Percentiles rank a stretch among this genome's conserved stretches.
Evolutionary conservation across 2,113 vertebrate species (phyloP).

Genomic region (Pseudonaja textilis): DNA sequence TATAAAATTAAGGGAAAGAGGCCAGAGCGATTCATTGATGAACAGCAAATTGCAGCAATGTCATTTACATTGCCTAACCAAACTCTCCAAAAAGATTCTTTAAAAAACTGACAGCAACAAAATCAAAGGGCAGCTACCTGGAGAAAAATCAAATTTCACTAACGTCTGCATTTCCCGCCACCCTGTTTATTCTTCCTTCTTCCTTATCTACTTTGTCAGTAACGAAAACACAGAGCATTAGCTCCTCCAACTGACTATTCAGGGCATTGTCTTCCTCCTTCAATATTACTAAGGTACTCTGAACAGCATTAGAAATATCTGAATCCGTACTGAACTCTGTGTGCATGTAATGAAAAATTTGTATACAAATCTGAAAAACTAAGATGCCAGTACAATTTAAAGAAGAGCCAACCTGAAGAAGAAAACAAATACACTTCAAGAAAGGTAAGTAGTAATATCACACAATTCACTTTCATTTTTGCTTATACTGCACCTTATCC

Average conservation of each 20-base stretch:
- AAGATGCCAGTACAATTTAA: not conserved
- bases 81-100: conserved; percentile 37
- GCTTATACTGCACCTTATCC: not conserved
- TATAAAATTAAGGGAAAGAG: conserved; percentile 43
- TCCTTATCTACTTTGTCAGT: not conserved
- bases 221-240: conserved; percentile 40
- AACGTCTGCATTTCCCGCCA: not conserved
- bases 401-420: not conserved
- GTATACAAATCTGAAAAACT: not conserved
- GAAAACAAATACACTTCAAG: not conserved
- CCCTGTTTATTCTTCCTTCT: conserved; percentile 20
- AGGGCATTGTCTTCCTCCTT: conserved; percentile 25
- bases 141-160: conserved; percentile 2
- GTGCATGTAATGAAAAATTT: not conserved
- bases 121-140: conserved; percentile 21
- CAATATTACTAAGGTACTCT: not conserved
- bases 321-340: not conserved
- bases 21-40: conserved; percentile 45
- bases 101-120: conserved; percentile 47
- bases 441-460: not conserved
- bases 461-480: not conserved
- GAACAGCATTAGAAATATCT: not conserved
- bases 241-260: conserved; percentile 69
- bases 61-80: conserved; percentile 58
- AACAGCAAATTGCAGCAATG: conserved; percentile 50